Base-by-base conservation (phyloP, 2,888 invertebrate species). In the Pelosia muscerda region DNA sequence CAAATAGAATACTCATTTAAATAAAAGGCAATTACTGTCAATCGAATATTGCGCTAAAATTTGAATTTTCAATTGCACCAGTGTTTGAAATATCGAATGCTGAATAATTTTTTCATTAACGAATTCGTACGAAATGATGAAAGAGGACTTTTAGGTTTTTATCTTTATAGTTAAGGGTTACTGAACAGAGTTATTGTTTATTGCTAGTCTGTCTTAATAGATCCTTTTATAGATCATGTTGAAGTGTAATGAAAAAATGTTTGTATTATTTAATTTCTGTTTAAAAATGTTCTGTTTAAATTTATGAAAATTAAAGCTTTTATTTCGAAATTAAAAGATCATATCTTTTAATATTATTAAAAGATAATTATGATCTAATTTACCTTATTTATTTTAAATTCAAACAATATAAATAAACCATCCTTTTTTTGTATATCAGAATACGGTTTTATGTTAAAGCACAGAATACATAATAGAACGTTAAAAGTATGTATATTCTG, bases 41-140 rank as follows among this genome's bases (percentile, higher is more conserved):
- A 63, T 70, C 70, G 73, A 78, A 79, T 70, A 81, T 82, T 85
- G 81, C 83, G 70, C 73, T 55, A 77, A 69, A 73, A 74, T 73
- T 81, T 82, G 82, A 83, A 86, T 84, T 84, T 85, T 81, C 81
- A 80, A 83, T 87, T 76, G 75, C 82, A 86, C 84, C 77, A 77
- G 82, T 84, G 75, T 85, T 87, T 84, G 76, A 82, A 86, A 86
- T 86, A 86, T 88, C 84, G 83, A 86, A 79, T 75, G 81, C 78
- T 75, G 78, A 86, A 86, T 86, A 73, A 82, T 83, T 88, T 87
- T 87, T 83, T 60, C 67, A 61, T 56, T 81, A 76, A 79, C 80
- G 81, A 81, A 84, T 83, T 81, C 71, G 71, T 71, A 65, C 72
- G 63, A 22, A 55, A 3, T 42, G 49, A 49, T 49, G 49, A 19